Base-by-base conservation (phyloP, 2,888 invertebrate genomes). In the Sericinus montela region DNA sequence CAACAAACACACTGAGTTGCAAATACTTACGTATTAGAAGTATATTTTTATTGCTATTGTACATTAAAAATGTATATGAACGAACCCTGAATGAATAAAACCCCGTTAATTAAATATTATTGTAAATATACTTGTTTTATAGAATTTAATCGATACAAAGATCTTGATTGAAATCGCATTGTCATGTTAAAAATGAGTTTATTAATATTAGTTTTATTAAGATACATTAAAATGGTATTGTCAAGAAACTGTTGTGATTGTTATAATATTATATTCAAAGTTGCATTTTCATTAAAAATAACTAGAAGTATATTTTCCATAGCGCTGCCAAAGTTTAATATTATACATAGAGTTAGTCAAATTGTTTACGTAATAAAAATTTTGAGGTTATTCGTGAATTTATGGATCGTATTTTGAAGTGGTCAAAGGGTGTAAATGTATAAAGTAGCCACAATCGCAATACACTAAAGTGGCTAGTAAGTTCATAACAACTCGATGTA, bases 221-320 rank as follows among this genome's bases (percentile, higher is more conserved):
- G 57, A 51, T 69, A 57, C 67, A 57, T 73, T 66, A 64, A 69
- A 80, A 78, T 5, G 76, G 75, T 84, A 83, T 75, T 70, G 80
- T 80, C 80, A 80, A 78, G 67, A 79, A 75, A 81, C 72, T 83
- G 86, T 87, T 88, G 87, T 88, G 86, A 86, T 86, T 84, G 84
- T 87, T 86, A 84, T 73, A 56, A 63, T 67, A 19, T 2, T 19
- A 78, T 82, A 83, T 80, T 79, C 77, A 69, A 86, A 83, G 80
- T 87, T 85, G 85, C 84, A 85, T 87, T 87, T 85, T 85, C 81
- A 84, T 80, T 80, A 76, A 75, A 19, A 74, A 80, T 83, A 82
- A 73, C 68, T 75, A 87, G 86, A 84, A 77, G 63, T 85, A 88
- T 89, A 89, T 89, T 89, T 89, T 89, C 87, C 83, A 88, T 89